A percentile compares a stretch with the other conserved stretches of the same genome.
Evolutionary conservation across 2,888 invertebrate species (phyloP).

Genomic region (Drepanosiphum platanoidis): DNA sequence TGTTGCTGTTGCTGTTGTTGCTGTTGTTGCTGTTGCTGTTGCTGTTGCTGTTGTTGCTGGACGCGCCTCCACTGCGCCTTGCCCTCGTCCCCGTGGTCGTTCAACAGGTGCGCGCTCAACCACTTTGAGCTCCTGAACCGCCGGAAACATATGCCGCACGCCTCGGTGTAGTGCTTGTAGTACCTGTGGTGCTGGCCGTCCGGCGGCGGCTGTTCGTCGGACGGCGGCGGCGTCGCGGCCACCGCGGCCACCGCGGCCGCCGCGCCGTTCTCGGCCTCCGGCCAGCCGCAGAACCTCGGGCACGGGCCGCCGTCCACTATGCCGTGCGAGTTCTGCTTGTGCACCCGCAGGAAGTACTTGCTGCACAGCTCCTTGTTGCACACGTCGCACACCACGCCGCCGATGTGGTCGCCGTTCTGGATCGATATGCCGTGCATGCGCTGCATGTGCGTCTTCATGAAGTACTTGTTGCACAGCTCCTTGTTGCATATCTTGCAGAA

Average conservation of each 20-base stretch:
- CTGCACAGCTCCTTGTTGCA: slow-evolving; percentile 98
- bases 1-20: neutral
- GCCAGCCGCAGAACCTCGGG: slow-evolving; percentile 40
- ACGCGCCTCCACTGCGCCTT: slow-evolving; percentile 74
- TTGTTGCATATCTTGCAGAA: slow-evolving; percentile 98
- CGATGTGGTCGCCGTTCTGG: slow-evolving; percentile 90
- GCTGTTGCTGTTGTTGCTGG: neutral
- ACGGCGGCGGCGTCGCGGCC: slow-evolving; percentile 64
- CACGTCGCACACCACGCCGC: slow-evolving; percentile 94
- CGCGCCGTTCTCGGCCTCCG: slow-evolving; percentile 66
- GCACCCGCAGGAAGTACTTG: slow-evolving; percentile 96
- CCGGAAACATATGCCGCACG: slow-evolving; percentile 86
- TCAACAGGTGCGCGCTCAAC: slow-evolving; percentile 85
- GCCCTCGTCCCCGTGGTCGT: slow-evolving; percentile 82
- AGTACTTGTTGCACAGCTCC: slow-evolving; percentile 99
- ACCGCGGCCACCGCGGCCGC: slow-evolving; percentile 63
- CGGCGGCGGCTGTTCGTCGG: slow-evolving; percentile 63
- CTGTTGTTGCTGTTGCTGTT: neutral
- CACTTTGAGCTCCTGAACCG: slow-evolving; percentile 89
- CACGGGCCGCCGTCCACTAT: slow-evolving; percentile 74
- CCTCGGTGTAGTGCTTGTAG: slow-evolving; percentile 77
- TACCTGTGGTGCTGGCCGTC: slow-evolving; percentile 74
- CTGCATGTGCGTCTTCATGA: slow-evolving; percentile 99
- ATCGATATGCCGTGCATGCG: slow-evolving; percentile 97
- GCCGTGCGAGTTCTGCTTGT: slow-evolving; percentile 98